A percentile compares a stretch with the other conserved stretches of the same genome.
Conservation (phyloP, 2,113 vertebrate genomes). For the Boulengerochromis microlepis region DNA sequence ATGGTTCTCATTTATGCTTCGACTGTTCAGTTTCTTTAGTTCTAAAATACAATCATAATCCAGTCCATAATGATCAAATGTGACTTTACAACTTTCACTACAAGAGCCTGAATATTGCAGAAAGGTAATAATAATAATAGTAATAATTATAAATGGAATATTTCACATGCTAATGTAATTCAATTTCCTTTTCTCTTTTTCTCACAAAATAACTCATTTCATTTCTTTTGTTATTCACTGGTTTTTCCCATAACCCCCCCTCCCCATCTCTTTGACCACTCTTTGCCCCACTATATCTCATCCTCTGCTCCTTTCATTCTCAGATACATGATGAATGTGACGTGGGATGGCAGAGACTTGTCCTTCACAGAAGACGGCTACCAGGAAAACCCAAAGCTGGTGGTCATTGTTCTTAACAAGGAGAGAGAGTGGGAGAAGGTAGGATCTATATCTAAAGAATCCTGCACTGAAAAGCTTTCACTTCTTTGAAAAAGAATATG, state of each 20-base stretch:
- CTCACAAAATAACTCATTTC: background rate
- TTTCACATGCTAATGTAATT: slow-evolving; percentile 36
- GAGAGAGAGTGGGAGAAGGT: slow-evolving; percentile 98
- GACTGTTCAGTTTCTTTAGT: background rate
- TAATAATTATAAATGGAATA: background rate
- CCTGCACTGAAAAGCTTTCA: background rate
- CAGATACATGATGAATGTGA: slow-evolving; percentile 99
- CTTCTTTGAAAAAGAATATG: background rate
- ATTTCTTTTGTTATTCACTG: background rate
- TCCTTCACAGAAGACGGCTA: slow-evolving; percentile 98
- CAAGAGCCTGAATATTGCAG: slow-evolving; percentile 15
- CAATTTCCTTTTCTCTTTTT: slow-evolving; percentile 8
- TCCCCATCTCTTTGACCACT: background rate
- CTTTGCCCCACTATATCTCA: background rate
- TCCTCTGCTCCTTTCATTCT: background rate
- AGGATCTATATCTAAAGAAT: slow-evolving; percentile 27
- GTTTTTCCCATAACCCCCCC: background rate
- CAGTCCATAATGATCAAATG: background rate
- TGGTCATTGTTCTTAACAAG: slow-evolving; percentile 94
- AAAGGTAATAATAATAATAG: background rate
- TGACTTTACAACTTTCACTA: background rate
- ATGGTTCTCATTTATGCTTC: background rate
- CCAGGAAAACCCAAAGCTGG: slow-evolving; percentile 89
- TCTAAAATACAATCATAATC: background rate
- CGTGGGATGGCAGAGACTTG: slow-evolving; percentile 92